A percentile compares a stretch with the other conserved stretches of the same genome.
phyloP scores from a whole-genome alignment of 2,888 invertebrate genomes.

The Atrina japonica region DNA sequence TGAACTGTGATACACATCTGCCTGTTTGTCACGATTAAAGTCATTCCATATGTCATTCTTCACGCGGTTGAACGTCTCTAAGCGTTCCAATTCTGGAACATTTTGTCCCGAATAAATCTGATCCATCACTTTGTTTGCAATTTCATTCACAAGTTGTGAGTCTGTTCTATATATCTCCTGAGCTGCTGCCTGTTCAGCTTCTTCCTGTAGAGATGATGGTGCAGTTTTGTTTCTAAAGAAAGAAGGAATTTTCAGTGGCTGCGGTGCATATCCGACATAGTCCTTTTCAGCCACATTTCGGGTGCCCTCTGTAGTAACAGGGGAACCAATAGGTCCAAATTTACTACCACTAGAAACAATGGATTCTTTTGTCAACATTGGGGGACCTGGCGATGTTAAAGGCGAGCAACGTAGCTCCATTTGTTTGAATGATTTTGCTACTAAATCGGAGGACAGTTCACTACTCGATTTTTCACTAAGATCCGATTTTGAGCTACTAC shows the following conservation, averaged over 20 bases:
- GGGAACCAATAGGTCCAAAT: slow-evolving; percentile 41
- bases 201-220: slow-evolving; percentile 14
- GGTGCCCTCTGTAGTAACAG: slow-evolving; percentile 20
- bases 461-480: slow-evolving; percentile 57
- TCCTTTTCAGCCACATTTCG: slow-evolving; percentile 1
- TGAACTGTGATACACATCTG: neutral
- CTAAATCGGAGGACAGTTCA: slow-evolving; percentile 49
- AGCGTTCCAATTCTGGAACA: slow-evolving; percentile 44
- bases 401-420: slow-evolving; percentile 21
- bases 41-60: slow-evolving; percentile 57
- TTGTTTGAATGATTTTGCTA: slow-evolving; percentile 48
- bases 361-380: slow-evolving; percentile 31
- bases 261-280: neutral
- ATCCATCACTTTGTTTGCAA: slow-evolving; percentile 58
- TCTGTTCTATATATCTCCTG: slow-evolving; percentile 54
- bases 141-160: slow-evolving; percentile 52
- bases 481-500: slow-evolving; percentile 64
- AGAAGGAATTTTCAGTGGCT: slow-evolving; percentile 26
- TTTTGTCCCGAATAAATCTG: slow-evolving; percentile 51
- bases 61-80: slow-evolving; percentile 47
- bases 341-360: slow-evolving; percentile 32
- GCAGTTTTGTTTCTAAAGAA: slow-evolving; percentile 4
- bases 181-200: slow-evolving; percentile 38
- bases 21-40: slow-evolving; percentile 39
- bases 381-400: slow-evolving; percentile 5